A percentile compares a stretch with the other conserved stretches of the same genome.
Conservation (phyloP, 2,797 vertebrate genomes). For the Gallirallus australis region DNA sequence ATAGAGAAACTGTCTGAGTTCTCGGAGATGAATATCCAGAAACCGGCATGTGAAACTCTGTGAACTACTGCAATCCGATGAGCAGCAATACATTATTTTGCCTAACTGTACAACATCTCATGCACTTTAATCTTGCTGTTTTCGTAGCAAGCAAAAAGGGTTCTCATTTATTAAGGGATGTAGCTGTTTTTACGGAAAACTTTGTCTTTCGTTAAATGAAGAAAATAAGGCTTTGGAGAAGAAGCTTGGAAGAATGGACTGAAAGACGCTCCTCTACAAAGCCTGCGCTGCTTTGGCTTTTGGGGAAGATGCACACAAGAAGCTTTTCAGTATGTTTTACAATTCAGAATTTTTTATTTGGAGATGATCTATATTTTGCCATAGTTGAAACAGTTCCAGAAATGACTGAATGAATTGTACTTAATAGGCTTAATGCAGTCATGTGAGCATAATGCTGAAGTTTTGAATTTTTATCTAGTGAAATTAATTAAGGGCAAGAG, state of each 20-base stretch:
- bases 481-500: neutral
- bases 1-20: neutral
- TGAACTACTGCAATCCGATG: neutral
- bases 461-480: neutral
- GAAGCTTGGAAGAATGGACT: neutral
- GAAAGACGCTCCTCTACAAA: neutral
- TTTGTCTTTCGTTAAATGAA: neutral
- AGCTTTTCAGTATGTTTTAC: neutral
- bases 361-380: neutral
- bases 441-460: conserved; percentile 16
- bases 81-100: neutral
- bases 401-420: conserved; percentile 13
- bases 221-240: neutral
- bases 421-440: neutral
- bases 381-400: neutral
- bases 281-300: neutral
- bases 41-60: neutral
- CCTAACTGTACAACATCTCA: neutral
- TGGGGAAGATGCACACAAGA: neutral
- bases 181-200: neutral
- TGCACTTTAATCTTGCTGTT: neutral
- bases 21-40: neutral
- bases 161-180: neutral
- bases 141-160: neutral
- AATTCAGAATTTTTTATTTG: neutral